These are phyloP conservation scores for Apodemus speciosus DNA, from an alignment of 2,113 vertebrate genomes.

Conservation along the genomic window DNA sequence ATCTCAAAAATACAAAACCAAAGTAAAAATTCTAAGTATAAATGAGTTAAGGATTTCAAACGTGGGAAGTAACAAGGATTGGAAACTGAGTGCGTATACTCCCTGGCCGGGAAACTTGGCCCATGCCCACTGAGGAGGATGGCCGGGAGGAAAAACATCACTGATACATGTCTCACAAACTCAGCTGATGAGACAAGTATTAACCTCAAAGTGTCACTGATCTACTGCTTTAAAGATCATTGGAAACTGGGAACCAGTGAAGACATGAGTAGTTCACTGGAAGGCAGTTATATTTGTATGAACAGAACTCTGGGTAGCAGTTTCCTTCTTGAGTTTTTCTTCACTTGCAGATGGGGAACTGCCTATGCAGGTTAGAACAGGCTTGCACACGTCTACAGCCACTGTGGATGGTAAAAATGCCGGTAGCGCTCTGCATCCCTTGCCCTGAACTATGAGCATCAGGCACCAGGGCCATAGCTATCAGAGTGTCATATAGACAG, in stretches of 20 bases:
- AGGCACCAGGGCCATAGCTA: neutral
- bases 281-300: neutral
- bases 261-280: neutral
- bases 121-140: neutral
- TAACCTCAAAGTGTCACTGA: neutral
- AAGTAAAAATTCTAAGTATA: neutral
- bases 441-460: neutral
- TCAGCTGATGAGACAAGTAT: neutral
- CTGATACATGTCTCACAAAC: neutral
- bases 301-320: neutral
- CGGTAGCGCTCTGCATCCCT: no score
- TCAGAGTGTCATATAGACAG: neutral
- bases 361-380: neutral
- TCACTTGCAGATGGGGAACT: neutral
- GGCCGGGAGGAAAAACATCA: neutral
- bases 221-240: slow-evolving; percentile 1
- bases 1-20: neutral
- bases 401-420: neutral
- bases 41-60: neutral
- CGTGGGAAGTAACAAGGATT: neutral
- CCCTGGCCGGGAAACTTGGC: neutral
- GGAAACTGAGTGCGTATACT: neutral
- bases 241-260: neutral
- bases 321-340: neutral
- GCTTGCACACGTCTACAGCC: accelerated